These are phyloP conservation scores for Taenaris catops DNA, from an alignment of 2,888 invertebrate species.

Conservation along the genomic window DNA sequence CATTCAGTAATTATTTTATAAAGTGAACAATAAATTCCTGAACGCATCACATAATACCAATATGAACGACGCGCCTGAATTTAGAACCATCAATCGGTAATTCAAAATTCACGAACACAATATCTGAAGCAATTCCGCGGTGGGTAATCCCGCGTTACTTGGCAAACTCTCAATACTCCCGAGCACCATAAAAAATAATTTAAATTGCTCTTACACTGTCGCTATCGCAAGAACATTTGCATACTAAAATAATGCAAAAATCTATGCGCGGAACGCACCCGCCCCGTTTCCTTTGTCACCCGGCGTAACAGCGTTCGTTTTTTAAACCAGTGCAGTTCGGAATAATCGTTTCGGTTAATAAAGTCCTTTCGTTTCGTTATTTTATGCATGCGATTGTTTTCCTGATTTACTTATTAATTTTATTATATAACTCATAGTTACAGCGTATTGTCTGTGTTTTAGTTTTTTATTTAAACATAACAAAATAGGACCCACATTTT, in stretches of 20 bases:
- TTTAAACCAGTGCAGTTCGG: slow-evolving; percentile 14
- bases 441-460: no score
- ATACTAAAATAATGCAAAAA: slow-evolving; percentile 80
- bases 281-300: slow-evolving; percentile 39
- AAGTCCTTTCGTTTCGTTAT: slow-evolving; percentile 20
- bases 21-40: no score
- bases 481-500: no score
- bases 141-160: slow-evolving; percentile 45
- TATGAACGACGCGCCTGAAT: slow-evolving; percentile 27
- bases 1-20: no score
- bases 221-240: slow-evolving; percentile 74
- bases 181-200: slow-evolving; percentile 81
- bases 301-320: slow-evolving; percentile 22
- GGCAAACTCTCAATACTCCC: slow-evolving; percentile 72
- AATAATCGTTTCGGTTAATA: slow-evolving; percentile 23
- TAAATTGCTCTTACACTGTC: slow-evolving; percentile 78
- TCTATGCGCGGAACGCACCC: slow-evolving; percentile 69
- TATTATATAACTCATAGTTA: no score
- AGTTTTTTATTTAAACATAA: no score
- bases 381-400: no score
- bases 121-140: slow-evolving; percentile 50
- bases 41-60: no score
- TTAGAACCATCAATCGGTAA: slow-evolving; percentile 55
- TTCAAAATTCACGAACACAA: slow-evolving; percentile 61
- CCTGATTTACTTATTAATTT: no score